Conservation (phyloP, 1,140 invertebrate genomes). For the Lepidurus arcticus region DNA sequence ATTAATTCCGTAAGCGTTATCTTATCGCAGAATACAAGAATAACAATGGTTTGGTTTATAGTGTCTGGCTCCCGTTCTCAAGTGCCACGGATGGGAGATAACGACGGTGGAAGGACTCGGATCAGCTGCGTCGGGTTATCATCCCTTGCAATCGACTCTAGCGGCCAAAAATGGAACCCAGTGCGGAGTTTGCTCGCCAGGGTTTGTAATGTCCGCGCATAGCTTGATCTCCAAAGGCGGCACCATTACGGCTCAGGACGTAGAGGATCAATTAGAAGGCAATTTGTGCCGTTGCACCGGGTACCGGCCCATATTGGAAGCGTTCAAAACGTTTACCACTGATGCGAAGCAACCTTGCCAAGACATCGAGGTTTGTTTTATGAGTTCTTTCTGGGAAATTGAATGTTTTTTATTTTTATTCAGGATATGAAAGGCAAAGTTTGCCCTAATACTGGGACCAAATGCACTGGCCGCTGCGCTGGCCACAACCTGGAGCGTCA, state of each 20-base stretch:
- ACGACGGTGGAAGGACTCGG: slow-evolving; percentile 73
- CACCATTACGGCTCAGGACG: not conserved
- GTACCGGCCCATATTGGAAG: slow-evolving; percentile 83
- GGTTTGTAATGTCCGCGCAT: slow-evolving; percentile 80
- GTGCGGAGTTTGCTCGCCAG: slow-evolving; percentile 70
- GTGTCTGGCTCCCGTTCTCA: slow-evolving; percentile 64
- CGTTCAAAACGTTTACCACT: slow-evolving; percentile 73
- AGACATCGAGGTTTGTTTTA: slow-evolving; percentile 37
- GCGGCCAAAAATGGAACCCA: slow-evolving; percentile 45
- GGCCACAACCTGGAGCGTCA: not conserved
- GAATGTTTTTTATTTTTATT: not conserved
- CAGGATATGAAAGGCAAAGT: not conserved
- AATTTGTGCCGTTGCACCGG: slow-evolving; percentile 87
- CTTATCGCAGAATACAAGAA: not conserved
- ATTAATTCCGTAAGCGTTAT: slow-evolving; percentile 61
- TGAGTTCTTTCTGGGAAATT: not conserved
- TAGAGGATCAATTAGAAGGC: slow-evolving; percentile 47
- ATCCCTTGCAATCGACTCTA: slow-evolving; percentile 43
- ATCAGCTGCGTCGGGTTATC: slow-evolving; percentile 60
- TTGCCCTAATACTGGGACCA: not conserved
- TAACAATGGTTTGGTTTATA: slow-evolving; percentile 40
- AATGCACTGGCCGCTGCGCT: not conserved
- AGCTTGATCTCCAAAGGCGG: not conserved
- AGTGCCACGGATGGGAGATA: slow-evolving; percentile 68
- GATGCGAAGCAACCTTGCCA: slow-evolving; percentile 48